Percentiles rank a stretch among this genome's conserved stretches.
phyloP scores from a whole-genome alignment of 2,797 vertebrate species.

The Labeo calbasu region DNA sequence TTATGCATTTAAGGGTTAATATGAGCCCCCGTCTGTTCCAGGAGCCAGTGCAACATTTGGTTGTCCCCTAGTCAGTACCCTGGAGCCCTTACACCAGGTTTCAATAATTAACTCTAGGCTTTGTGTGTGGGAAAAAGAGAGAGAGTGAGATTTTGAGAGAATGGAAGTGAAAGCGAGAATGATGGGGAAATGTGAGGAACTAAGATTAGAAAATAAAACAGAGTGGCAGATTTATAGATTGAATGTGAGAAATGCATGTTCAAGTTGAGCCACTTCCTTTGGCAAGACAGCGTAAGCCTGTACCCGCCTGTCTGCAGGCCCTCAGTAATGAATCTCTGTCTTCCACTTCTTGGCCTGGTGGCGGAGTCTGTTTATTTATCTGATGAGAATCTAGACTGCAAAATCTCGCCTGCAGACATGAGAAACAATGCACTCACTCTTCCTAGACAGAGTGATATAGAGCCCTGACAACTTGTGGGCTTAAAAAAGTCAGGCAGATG shows the following conservation, averaged over 20 bases:
- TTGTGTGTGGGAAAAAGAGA: slow-evolving; percentile 18
- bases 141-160: not conserved
- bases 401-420: slow-evolving; percentile 64
- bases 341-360: slow-evolving; percentile 62
- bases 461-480: slow-evolving; percentile 47
- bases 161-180: slow-evolving; percentile 19
- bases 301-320: slow-evolving; percentile 20
- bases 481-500: slow-evolving; percentile 48
- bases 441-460: slow-evolving; percentile 63
- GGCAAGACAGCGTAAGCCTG: slow-evolving; percentile 61
- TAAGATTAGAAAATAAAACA: slow-evolving; percentile 53
- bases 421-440: slow-evolving; percentile 65
- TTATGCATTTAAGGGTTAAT: not conserved
- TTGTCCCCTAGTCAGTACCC: not conserved
- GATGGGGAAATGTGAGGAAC: slow-evolving; percentile 26
- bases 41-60: not conserved
- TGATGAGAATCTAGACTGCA: slow-evolving; percentile 67
- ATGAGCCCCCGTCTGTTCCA: not conserved
- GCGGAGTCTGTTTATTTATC: slow-evolving; percentile 68
- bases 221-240: slow-evolving; percentile 72
- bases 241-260: slow-evolving; percentile 68
- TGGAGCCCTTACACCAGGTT: not conserved
- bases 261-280: slow-evolving; percentile 68
- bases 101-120: not conserved
- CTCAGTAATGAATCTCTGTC: slow-evolving; percentile 62